Percentiles rank a stretch among this genome's conserved stretches.
Conservation (phyloP, 2,113 vertebrate genomes). For the Rhinogobius similis region DNA sequence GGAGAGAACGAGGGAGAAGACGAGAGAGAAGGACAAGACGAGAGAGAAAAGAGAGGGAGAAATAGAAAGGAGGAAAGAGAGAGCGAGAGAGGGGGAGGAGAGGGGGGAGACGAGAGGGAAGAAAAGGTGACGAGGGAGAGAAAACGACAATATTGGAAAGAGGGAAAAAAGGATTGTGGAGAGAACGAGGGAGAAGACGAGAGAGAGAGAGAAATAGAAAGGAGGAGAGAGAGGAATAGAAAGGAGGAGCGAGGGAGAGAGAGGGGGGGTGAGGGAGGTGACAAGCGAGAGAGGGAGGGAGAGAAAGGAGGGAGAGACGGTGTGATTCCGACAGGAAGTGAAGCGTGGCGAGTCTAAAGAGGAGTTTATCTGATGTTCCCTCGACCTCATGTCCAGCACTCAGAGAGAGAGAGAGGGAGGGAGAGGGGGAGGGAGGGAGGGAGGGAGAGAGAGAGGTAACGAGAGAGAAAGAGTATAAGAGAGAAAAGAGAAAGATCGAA, state of each 20-base stretch:
- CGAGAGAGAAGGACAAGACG: too few relatives aligned
- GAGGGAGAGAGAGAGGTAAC: background rate
- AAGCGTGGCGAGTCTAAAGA: too few relatives aligned
- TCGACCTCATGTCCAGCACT: too few relatives aligned
- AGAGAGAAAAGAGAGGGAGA: background rate
- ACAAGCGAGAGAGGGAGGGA: background rate
- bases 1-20: too few relatives aligned
- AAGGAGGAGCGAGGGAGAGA: constrained; percentile 14
- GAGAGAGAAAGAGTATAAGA: background rate
- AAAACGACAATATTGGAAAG: background rate
- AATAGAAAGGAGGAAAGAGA: constrained; percentile 44
- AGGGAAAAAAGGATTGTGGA: background rate
- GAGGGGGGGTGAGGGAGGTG: too few relatives aligned
- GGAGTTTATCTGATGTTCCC: too few relatives aligned
- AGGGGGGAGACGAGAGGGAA: constrained; percentile 9
- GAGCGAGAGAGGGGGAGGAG: constrained; percentile 40
- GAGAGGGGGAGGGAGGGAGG: background rate
- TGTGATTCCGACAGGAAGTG: too few relatives aligned
- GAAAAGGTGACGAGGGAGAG: constrained; percentile 14
- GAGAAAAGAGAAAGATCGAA: constrained; percentile 15
- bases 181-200: too few relatives aligned
- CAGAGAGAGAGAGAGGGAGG: background rate
- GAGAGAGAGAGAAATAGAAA: too few relatives aligned
- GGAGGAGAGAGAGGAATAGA: constrained; percentile 3
- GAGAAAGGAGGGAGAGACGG: background rate